These are phyloP conservation scores for Pterocles burchelli DNA, from an alignment of 2,113 vertebrate genomes.

Conservation along the genomic window DNA sequence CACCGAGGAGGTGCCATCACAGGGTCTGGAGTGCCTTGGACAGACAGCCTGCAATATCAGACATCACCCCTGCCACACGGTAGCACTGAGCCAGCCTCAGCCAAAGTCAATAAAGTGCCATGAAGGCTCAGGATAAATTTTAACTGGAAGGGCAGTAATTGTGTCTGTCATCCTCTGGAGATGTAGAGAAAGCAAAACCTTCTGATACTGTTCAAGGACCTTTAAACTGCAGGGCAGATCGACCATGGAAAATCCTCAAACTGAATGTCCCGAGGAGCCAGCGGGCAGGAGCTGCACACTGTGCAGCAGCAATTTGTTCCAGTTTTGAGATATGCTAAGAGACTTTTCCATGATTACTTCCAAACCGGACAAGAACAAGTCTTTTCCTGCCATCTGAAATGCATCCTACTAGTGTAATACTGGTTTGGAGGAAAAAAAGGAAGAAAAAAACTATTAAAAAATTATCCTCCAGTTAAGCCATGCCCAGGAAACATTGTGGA, in stretches of 20 bases:
- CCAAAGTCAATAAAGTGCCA: background rate
- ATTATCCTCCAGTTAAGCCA: background rate
- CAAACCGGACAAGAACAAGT: slow-evolving; percentile 25
- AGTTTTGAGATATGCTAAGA: slow-evolving; percentile 18
- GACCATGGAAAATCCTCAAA: background rate
- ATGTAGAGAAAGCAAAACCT: background rate
- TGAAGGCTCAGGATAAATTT: background rate
- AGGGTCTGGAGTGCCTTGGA: background rate
- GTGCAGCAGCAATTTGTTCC: background rate
- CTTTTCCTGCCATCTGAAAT: slow-evolving; percentile 45
- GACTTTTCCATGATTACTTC: slow-evolving; percentile 30
- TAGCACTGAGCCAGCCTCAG: background rate
- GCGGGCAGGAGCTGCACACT: background rate
- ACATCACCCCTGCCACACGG: background rate
- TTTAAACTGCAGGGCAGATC: background rate
- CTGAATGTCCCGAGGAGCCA: background rate
- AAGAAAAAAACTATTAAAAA: background rate
- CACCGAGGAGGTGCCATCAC: background rate
- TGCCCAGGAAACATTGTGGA: slow-evolving; percentile 23
- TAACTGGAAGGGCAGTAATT: background rate
- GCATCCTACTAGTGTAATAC: background rate
- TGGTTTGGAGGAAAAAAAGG: background rate
- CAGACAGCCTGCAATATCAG: background rate
- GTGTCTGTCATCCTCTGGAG: background rate
- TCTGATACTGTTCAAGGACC: background rate